Conservation (phyloP, 2,113 vertebrate genomes). For the Platichthys flesus region DNA sequence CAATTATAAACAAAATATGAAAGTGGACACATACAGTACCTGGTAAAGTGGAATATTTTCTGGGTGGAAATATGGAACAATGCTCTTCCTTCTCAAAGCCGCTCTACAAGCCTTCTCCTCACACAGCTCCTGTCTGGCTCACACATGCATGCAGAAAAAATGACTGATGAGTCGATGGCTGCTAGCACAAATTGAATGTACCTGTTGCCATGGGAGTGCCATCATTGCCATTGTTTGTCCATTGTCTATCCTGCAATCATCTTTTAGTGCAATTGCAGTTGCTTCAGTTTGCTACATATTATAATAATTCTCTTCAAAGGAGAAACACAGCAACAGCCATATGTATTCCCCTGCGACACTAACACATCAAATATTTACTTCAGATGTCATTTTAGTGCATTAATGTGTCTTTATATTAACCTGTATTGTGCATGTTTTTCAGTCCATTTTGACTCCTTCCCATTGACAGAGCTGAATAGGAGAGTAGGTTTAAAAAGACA, state of each 20-base stretch:
- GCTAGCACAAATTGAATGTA: background rate
- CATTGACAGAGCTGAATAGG: conserved; percentile 24
- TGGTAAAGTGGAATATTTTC: conserved; percentile 81
- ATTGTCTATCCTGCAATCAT: background rate
- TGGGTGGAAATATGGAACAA: conserved; percentile 87
- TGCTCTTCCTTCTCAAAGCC: conserved; percentile 77
- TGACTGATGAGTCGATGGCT: background rate
- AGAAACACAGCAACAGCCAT: background rate
- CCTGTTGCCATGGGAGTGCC: background rate
- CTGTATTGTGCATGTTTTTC: conserved; percentile 76
- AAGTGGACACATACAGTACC: conserved; percentile 39
- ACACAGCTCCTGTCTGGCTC: conserved; percentile 80
- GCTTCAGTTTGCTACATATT: background rate
- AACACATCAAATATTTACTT: background rate
- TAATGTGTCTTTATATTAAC: conserved; percentile 44
- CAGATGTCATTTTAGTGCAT: background rate
- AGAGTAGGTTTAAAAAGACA: background rate
- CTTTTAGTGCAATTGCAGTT: background rate
- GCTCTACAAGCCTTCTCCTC: conserved; percentile 70
- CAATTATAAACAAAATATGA: background rate
- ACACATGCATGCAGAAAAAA: conserved; percentile 14
- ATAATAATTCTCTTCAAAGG: background rate
- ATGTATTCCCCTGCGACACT: background rate
- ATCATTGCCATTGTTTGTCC: background rate
- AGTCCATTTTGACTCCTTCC: conserved; percentile 75